Conservation (phyloP, 1,140 invertebrate species). For the Pararge aegeria region DNA sequence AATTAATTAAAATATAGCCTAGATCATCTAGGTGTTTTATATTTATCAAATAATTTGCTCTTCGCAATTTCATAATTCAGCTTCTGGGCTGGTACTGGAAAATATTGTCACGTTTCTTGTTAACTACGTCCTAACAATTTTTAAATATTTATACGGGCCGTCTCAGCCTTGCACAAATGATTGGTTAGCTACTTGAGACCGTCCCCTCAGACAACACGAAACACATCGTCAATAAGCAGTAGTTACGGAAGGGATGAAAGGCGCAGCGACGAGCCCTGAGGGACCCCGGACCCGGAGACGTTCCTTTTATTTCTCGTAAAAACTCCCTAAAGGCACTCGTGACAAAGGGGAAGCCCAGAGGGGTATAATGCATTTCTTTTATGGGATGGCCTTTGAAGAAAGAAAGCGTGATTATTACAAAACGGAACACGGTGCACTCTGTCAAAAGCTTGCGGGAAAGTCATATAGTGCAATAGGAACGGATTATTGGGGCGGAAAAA, state of each 20-base stretch:
- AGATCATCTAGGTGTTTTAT: too few species aligned
- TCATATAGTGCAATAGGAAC: background rate
- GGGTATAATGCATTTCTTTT: slow-evolving; percentile 37
- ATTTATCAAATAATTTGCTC: too few species aligned
- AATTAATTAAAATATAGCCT: too few species aligned
- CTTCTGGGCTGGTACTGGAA: too few species aligned
- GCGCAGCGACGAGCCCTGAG: slow-evolving; percentile 39
- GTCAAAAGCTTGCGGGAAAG: background rate
- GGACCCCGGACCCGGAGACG: slow-evolving; percentile 32
- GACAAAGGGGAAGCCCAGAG: slow-evolving; percentile 25
- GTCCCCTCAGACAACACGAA: slow-evolving; percentile 5
- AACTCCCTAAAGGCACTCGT: slow-evolving; percentile 11
- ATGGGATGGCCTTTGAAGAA: slow-evolving; percentile 12
- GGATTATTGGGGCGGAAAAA: too few species aligned
- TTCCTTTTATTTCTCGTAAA: slow-evolving; percentile 45
- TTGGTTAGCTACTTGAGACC: background rate
- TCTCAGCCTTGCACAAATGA: background rate
- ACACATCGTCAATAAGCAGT: slow-evolving; percentile 43
- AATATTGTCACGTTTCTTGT: too few species aligned
- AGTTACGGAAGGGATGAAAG: slow-evolving; percentile 34
- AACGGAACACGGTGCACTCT: slow-evolving; percentile 9
- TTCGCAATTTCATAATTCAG: too few species aligned
- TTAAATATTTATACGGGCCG: too few species aligned
- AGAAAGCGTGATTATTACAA: slow-evolving; percentile 18
- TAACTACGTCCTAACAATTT: too few species aligned